A percentile compares a stretch with the other conserved stretches of the same genome.
Evolutionary conservation across 1,140 invertebrate species (phyloP).

Genomic region (Drosophila bipectinata): DNA sequence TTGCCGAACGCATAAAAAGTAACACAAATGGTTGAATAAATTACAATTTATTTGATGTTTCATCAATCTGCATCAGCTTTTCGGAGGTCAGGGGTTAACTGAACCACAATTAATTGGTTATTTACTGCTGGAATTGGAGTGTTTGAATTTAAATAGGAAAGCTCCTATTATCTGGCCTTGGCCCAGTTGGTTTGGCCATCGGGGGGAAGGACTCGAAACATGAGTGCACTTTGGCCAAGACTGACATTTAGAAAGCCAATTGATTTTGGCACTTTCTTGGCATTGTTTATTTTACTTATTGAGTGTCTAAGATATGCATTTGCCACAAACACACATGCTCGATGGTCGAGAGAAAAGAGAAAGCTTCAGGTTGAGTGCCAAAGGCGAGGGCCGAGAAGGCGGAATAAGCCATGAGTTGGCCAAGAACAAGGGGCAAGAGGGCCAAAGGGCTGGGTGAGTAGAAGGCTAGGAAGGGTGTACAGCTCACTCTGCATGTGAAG

Average conservation of each 20-base stretch:
- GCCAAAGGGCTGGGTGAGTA: neutral
- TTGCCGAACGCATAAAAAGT: conserved; percentile 9
- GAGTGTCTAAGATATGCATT: conserved; percentile 64
- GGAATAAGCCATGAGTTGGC: conserved; percentile 53
- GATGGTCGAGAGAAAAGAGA: neutral
- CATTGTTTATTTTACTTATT: conserved; percentile 69
- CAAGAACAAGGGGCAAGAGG: conserved; percentile 16
- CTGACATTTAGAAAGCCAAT: conserved; percentile 63
- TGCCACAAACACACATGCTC: conserved; percentile 30
- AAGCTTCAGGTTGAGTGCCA: conserved; percentile 1
- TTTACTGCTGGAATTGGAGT: conserved; percentile 7
- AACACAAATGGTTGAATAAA: conserved; percentile 30
- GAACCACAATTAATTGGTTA: conserved; percentile 44
- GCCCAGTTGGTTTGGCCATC: conserved; percentile 26
- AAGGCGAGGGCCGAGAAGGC: neutral
- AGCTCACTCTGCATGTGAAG: conserved; percentile 43
- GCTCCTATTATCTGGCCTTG: conserved; percentile 31
- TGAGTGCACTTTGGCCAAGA: conserved; percentile 38
- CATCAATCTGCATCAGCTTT: conserved; percentile 34
- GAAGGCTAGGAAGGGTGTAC: neutral
- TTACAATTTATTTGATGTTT: conserved; percentile 33
- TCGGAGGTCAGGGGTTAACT: conserved; percentile 5
- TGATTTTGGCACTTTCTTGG: conserved; percentile 66
- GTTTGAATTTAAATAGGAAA: neutral
- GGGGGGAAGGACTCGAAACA: neutral